These are phyloP conservation scores for Eurytemora carolleeae DNA, from an alignment of 1,140 invertebrate genomes.

Conservation along the genomic window DNA sequence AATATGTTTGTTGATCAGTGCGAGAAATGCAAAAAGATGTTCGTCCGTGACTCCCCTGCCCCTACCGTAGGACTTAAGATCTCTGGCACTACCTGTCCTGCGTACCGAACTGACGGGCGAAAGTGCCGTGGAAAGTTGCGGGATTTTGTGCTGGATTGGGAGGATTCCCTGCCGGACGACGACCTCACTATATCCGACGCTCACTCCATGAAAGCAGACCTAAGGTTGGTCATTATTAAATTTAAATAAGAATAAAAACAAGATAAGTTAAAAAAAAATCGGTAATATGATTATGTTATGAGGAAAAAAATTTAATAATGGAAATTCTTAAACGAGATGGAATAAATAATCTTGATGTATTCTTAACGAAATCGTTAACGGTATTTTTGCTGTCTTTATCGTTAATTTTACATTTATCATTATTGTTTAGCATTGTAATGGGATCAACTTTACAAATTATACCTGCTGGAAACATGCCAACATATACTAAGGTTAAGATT, in stretches of 20 bases:
- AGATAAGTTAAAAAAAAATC: too few relatives aligned
- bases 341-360: conserved; percentile 1
- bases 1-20: conserved; percentile 85
- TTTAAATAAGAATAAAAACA: too few relatives aligned
- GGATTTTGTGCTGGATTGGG: conserved; percentile 97
- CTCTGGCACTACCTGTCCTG: conserved; percentile 51
- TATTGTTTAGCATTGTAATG: conserved; percentile 79
- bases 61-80: conserved; percentile 77
- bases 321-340: too few relatives aligned
- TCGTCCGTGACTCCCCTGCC: conserved; percentile 52
- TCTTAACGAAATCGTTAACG: not conserved
- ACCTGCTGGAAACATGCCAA: conserved; percentile 81
- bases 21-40: conserved; percentile 38
- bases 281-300: not conserved
- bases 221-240: too few relatives aligned
- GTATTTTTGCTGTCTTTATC: conserved; percentile 16
- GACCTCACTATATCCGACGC: conserved; percentile 66
- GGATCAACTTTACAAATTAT: conserved; percentile 94
- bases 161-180: conserved; percentile 70
- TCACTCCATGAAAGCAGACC: conserved; percentile 45
- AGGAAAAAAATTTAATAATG: too few relatives aligned
- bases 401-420: conserved; percentile 52
- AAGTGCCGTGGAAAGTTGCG: conserved; percentile 63
- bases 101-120: conserved; percentile 33
- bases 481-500: conserved; percentile 42